These are phyloP conservation scores for Autographa gamma DNA, from an alignment of 2,888 invertebrate genomes.

Conservation along the genomic window DNA sequence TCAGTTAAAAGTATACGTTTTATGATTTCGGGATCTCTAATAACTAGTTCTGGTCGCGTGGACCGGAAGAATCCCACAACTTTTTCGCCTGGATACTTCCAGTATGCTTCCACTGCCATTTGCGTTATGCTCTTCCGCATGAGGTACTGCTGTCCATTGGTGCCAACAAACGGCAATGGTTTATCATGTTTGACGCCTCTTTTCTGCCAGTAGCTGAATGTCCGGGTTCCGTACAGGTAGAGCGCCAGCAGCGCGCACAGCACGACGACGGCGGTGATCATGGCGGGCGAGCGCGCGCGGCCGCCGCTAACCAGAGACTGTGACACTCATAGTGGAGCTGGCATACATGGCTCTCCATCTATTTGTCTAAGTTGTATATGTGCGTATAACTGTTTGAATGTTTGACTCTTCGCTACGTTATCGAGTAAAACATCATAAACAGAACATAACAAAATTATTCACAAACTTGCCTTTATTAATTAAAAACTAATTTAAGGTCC, in stretches of 20 bases:
- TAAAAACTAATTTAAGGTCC: too few species aligned
- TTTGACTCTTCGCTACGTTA: too few species aligned
- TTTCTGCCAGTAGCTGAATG: not conserved
- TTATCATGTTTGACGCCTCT: not conserved
- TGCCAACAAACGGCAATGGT: not conserved
- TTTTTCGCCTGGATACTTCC: constrained; percentile 32
- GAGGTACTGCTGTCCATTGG: not conserved
- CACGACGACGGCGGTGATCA: not conserved
- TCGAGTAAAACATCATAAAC: too few species aligned
- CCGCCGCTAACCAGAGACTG: not conserved
- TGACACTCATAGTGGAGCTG: not conserved
- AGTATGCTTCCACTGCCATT: constrained; percentile 28
- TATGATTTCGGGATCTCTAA: not conserved
- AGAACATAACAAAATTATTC: too few species aligned
- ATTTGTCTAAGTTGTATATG: not conserved
- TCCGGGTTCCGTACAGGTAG: not conserved
- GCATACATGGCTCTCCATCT: not conserved
- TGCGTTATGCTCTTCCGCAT: constrained; percentile 17
- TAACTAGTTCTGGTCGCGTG: constrained; percentile 30
- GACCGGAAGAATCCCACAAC: constrained; percentile 39
- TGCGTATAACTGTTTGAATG: too few species aligned
- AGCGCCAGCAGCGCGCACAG: not conserved
- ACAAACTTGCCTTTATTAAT: too few species aligned
- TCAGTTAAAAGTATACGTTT: constrained; percentile 34
- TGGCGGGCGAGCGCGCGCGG: not conserved